phyloP scores from a whole-genome alignment of 1,140 invertebrate species.

The Amyelois transitella region DNA sequence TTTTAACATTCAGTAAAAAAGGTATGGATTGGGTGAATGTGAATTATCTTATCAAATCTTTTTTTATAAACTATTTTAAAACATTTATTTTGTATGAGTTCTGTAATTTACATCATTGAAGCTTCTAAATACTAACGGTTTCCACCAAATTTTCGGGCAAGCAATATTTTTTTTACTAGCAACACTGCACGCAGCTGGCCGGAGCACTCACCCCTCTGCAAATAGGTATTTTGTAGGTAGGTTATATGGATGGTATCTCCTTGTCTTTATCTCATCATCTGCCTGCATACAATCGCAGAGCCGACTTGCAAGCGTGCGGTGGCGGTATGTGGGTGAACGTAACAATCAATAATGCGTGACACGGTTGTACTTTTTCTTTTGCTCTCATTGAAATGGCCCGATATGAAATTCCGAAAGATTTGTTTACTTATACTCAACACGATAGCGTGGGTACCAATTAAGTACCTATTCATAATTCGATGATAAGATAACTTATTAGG shows the following conservation, averaged over 20 bases:
- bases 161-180: not conserved
- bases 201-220: not conserved
- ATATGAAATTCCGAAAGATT: not conserved
- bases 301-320: not conserved
- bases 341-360: conserved; percentile 25
- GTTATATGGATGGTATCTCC: too few species aligned
- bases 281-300: conserved; percentile 21
- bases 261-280: conserved; percentile 11
- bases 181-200: conserved; percentile 1
- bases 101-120: not conserved
- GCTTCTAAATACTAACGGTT: not conserved
- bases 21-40: too few species aligned
- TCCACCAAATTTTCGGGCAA: not conserved
- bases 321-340: conserved; percentile 19
- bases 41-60: too few species aligned
- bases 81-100: too few species aligned
- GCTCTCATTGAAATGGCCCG: conserved; percentile 16
- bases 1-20: too few species aligned
- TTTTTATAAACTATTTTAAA: too few species aligned
- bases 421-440: not conserved
- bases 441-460: not conserved
- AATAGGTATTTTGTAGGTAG: not conserved
- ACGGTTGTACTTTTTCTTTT: conserved; percentile 24
- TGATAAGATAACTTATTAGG: too few species aligned
- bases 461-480: too few species aligned